Conservation (phyloP, 2,888 invertebrate species). For the Drosophila siamana region DNA sequence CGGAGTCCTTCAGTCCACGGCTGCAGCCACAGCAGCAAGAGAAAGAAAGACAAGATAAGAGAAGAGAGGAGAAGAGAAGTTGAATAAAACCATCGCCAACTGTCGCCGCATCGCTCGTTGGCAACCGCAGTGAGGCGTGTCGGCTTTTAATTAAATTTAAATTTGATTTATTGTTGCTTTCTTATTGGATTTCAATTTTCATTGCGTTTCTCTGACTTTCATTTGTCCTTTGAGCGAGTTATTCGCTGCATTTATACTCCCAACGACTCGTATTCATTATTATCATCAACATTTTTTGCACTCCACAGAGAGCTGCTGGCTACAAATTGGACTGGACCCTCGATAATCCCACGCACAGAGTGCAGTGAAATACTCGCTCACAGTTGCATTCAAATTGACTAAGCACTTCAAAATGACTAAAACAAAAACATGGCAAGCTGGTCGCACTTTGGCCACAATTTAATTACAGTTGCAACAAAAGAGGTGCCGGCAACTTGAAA, state of each 20-base stretch:
- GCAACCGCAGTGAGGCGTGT: conserved; percentile 38
- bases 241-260: conserved; percentile 3
- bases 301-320: background rate
- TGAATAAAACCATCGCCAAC: background rate
- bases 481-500: conserved; percentile 14
- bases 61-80: background rate
- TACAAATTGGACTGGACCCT: conserved; percentile 8
- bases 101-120: conserved; percentile 8
- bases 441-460: conserved; percentile 71
- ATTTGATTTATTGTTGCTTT: conserved; percentile 72
- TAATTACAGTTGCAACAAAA: conserved; percentile 74
- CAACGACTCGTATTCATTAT: background rate
- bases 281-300: background rate
- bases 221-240: conserved; percentile 54
- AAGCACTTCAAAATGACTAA: conserved; percentile 12
- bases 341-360: conserved; percentile 23
- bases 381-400: conserved; percentile 38
- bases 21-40: background rate
- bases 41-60: background rate
- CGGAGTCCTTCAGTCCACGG: background rate
- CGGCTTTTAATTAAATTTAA: conserved; percentile 72
- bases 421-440: conserved; percentile 35
- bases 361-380: conserved; percentile 3
- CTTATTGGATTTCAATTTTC: conserved; percentile 53
- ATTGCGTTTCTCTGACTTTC: conserved; percentile 58